Evolutionary conservation across 2,888 invertebrate species (phyloP).

Genomic region (Catocala sponsa): DNA sequence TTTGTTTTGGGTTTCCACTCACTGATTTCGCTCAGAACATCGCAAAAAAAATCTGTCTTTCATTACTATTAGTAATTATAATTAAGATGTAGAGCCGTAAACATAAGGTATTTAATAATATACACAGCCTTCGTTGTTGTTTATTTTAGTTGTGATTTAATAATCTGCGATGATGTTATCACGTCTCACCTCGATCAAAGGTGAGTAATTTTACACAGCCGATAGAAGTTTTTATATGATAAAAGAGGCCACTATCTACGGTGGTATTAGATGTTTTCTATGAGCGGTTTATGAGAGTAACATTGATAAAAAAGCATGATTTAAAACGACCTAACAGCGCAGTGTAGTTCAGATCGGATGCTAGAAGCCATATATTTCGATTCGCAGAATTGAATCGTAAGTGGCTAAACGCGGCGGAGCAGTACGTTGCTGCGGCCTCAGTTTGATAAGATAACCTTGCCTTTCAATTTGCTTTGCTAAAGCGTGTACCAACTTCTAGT

Average conservation of each 20-base stretch:
- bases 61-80: not conserved
- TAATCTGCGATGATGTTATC: slow-evolving; percentile 18
- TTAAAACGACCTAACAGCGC: slow-evolving; percentile 14
- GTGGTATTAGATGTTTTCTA: slow-evolving; percentile 1
- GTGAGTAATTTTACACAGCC: slow-evolving; percentile 19
- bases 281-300: not conserved
- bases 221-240: slow-evolving; percentile 21
- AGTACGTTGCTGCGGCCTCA: slow-evolving; percentile 68
- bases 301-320: slow-evolving; percentile 11
- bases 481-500: slow-evolving; percentile 54
- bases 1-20: slow-evolving; percentile 30
- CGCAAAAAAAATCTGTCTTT: slow-evolving; percentile 24
- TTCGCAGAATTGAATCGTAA: slow-evolving; percentile 63
- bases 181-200: slow-evolving; percentile 19
- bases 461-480: slow-evolving; percentile 82
- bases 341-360: slow-evolving; percentile 20
- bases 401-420: slow-evolving; percentile 53
- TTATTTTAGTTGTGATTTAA: slow-evolving; percentile 1
- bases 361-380: slow-evolving; percentile 39
- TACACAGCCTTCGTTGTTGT: slow-evolving; percentile 3
- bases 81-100: not conserved
- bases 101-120: not conserved
- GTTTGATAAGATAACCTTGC: slow-evolving; percentile 87
- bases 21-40: slow-evolving; percentile 17
- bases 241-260: slow-evolving; percentile 19